Evolutionary conservation across 1,140 invertebrate genomes (phyloP), one percentile per base, ranked within the genome.

Genomic region (Diploscapter pachys): DNA sequence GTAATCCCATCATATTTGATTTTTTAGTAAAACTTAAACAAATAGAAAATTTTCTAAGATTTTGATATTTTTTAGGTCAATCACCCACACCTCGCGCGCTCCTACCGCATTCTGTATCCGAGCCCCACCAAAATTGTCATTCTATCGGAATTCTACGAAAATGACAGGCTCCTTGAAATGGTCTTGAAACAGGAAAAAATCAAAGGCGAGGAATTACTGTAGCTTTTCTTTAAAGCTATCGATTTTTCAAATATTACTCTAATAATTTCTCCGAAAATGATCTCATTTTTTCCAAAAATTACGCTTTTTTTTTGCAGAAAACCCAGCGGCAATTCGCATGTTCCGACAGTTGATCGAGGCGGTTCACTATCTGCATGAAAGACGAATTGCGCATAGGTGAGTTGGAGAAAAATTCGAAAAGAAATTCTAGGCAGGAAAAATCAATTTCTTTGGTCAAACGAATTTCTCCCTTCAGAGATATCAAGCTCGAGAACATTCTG

Each of bases 331-430:
- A 2, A 54, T 53, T 3, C 70, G 68, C 13, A 49, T 79, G 4
- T 78, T 78, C 59, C 74, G 77, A 48, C 77, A 78, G 61, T 53
- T 78, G 0, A 67, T 77, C 56, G 77, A 78, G 65, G 77, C 74
- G 9, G 56, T 78, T 4, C 71, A 78, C 53, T 78, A 78, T 50
- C 62, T 78, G 0, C 75, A 78, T 66, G 70, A 57, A 13, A 31
- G 73, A 11, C 51, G 59, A 48, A 69, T 78, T 9, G 75, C 62
- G 3, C 77, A 78, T 53, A 3, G 75, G 59, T 71, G 57, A 31
- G 74, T 56, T 72, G n/a, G 50, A 51, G 54, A n/a, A 62, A 9
- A 9, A 48, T 9, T 48, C 48, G n/a, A 9, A 11, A 49, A 9
- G n/a, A 11, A 49, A 65, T 65, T 65, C 9, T 65, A 9, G 2